These are phyloP conservation scores for Agonopterix heracliana DNA, from an alignment of 2,888 invertebrate genomes.

Conservation along the genomic window DNA sequence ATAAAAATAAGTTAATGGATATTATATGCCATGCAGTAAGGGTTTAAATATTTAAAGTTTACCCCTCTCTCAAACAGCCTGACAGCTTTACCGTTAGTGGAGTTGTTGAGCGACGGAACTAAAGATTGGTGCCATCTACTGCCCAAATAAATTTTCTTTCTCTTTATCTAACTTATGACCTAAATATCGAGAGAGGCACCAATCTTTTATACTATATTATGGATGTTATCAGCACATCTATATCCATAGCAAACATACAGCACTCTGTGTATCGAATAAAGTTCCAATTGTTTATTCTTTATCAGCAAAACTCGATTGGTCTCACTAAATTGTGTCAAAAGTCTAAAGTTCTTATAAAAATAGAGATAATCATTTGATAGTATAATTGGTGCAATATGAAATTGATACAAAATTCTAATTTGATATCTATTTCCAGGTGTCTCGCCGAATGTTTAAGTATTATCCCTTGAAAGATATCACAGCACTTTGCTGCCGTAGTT, in stretches of 20 bases:
- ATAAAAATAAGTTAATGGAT: too few species aligned
- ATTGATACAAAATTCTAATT: conserved; percentile 74
- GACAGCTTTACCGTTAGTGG: too few species aligned
- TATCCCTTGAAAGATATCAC: conserved; percentile 66
- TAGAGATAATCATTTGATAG: conserved; percentile 19
- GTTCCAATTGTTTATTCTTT: conserved; percentile 32
- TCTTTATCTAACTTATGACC: too few species aligned
- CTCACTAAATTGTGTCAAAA: conserved; percentile 63
- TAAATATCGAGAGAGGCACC: conserved; percentile 19
- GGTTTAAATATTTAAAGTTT: neutral
- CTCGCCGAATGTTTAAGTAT: conserved; percentile 72
- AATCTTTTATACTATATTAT: conserved; percentile 33
- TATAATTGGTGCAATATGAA: conserved; percentile 59
- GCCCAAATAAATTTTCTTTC: too few species aligned
- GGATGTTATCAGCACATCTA: conserved; percentile 55
- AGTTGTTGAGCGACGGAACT: conserved; percentile 6
- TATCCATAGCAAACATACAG: conserved; percentile 33
- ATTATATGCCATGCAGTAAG: too few species aligned
- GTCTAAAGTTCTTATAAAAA: conserved; percentile 31
- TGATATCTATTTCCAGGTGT: conserved; percentile 75
- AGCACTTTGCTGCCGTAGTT: conserved; percentile 57
- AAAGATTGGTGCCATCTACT: conserved; percentile 31
- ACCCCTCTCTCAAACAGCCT: neutral
- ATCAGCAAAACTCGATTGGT: conserved; percentile 49
- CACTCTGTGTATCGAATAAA: conserved; percentile 39